Base-by-base conservation (phyloP, 2,888 invertebrate genomes). In the Steinernema hermaphroditum region DNA sequence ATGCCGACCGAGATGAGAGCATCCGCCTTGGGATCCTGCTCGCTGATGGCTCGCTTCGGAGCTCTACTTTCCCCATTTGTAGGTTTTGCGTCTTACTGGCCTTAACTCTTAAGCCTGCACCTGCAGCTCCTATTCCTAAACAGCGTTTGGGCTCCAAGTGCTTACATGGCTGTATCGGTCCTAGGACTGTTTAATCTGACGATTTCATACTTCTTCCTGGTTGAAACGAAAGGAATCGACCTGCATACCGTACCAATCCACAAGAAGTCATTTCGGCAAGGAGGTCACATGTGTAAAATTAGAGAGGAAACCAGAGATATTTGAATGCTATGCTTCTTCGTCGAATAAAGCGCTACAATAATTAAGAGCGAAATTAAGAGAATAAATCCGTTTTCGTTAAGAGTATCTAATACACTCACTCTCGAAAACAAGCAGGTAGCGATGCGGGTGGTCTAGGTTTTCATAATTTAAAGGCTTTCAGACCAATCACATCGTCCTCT, bases 21-120 rank as follows among this genome's bases (percentile, higher is more conserved):
- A 2, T 77, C 78, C 27, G 80, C 83, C 14, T 77, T 83, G n/a
- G 84, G 84, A 37, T 78, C 81, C 2, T 85, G 85, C 72, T 81
- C 81, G 6, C 76, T 85, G 22, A 74, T 85, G 8, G 85, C 85
- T 2, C 74, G 85, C 54, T 72, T 84, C 49, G 85, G 85, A 27
- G 85, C 85, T 1, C 78, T 85, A 44, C 71, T 82, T 29, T 82
- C 85, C 16, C 85, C 85, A 9, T 68, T 77, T 74, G 83, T 83
- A 62, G 62, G 68, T 46, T 24, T 8, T n/a, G 22, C 69, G 27
- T 16, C 37, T n/a, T 16, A 62, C 44, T 12, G 70, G 6, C 6
- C 9, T 19, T 12, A 14, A 44, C n/a, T 27, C 46, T 9, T 19
- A 9, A 19, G 16, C 14, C 4, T 24, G n/a, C n/a, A n/a, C 43